A percentile compares a stretch with the other conserved stretches of the same genome.
Conservation (phyloP, 2,113 vertebrate genomes). For the Epinephelus fuscoguttatus region DNA sequence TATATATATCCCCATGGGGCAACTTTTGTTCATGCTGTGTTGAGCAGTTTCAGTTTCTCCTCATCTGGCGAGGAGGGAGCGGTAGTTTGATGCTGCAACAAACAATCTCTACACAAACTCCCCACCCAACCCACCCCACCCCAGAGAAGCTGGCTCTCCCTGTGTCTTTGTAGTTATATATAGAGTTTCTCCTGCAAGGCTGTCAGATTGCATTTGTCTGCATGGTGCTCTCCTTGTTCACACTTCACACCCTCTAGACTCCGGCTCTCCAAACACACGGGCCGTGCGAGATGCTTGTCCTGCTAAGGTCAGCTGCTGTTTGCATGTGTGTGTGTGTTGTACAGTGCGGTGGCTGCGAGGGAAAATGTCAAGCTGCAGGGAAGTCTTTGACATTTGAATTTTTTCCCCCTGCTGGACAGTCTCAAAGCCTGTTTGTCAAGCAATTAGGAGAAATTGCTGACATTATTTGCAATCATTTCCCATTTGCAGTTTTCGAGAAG, state of each 20-base stretch:
- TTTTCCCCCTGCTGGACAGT: neutral
- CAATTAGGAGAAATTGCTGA: neutral
- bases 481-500: neutral
- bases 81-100: conserved; percentile 47
- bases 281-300: conserved; percentile 48
- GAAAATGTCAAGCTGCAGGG: conserved; percentile 60
- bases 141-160: conserved; percentile 56
- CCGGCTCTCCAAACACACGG: conserved; percentile 44
- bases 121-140: neutral
- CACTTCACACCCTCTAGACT: conserved; percentile 66
- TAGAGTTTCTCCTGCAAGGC: conserved; percentile 73
- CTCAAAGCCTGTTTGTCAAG: neutral
- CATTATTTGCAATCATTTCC: neutral
- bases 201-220: conserved; percentile 77
- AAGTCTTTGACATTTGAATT: conserved; percentile 42
- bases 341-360: conserved; percentile 5
- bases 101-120: conserved; percentile 25
- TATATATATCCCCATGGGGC: neutral
- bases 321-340: conserved; percentile 21
- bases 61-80: conserved; percentile 3
- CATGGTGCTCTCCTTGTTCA: conserved; percentile 62
- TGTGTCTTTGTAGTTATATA: conserved; percentile 74
- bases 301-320: conserved; percentile 67
- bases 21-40: neutral
- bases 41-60: conserved; percentile 32